phyloP scores from a whole-genome alignment of 1,140 invertebrate species.

The Panagrolaimus sp. region DNA sequence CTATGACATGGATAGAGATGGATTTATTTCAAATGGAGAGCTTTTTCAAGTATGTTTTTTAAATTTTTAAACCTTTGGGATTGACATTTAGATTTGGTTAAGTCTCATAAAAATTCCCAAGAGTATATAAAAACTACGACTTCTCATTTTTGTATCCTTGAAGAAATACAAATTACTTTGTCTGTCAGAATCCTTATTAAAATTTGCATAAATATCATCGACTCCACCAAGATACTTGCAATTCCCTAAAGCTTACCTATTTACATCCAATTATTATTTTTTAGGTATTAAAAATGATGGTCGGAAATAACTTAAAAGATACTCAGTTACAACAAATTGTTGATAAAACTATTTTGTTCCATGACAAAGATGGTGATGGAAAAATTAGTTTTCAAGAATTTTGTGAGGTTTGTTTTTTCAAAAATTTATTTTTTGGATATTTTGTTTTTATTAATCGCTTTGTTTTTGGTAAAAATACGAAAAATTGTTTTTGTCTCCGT shows the following conservation, averaged over 20 bases:
- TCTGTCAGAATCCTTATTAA: too few species aligned
- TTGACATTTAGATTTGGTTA: too few species aligned
- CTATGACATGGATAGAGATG: conserved; percentile 61
- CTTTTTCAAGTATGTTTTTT: conserved; percentile 57
- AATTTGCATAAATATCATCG: too few species aligned
- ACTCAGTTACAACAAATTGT: conserved; percentile 61
- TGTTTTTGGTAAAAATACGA: too few species aligned
- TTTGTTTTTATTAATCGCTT: conserved; percentile 6
- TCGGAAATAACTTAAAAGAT: conserved; percentile 61
- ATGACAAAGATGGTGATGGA: conserved; percentile 60
- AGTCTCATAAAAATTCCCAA: too few species aligned
- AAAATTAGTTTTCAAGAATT: conserved; percentile 61
- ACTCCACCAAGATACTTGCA: too few species aligned
- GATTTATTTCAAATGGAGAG: conserved; percentile 60
- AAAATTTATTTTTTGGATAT: neutral
- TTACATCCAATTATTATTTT: conserved; percentile 6
- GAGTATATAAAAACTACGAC: too few species aligned
- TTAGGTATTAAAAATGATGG: conserved; percentile 60
- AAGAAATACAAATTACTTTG: too few species aligned
- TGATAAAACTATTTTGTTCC: conserved; percentile 61
- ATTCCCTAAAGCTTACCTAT: too few species aligned
- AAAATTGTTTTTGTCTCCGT: too few species aligned
- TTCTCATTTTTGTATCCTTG: too few species aligned
- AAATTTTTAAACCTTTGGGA: conserved; percentile 19
- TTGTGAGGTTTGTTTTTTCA: conserved; percentile 57